These are phyloP conservation scores for Pardosa pseudoannulata DNA, from an alignment of 2,888 invertebrate species.

Conservation along the genomic window DNA sequence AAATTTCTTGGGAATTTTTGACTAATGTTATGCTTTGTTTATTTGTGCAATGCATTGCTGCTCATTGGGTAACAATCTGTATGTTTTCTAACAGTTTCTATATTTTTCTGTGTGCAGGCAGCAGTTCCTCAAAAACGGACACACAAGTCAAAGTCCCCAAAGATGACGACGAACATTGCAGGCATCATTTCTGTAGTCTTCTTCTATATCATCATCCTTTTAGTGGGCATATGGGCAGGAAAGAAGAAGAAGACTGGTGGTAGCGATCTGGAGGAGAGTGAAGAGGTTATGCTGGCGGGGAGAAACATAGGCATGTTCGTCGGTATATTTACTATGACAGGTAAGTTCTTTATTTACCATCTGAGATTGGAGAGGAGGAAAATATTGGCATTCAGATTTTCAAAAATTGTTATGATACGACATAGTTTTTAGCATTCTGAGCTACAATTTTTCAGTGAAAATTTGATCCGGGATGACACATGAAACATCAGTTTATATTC, in stretches of 20 bases:
- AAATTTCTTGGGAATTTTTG: no score
- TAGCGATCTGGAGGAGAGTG: constrained; percentile 78
- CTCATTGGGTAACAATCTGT: no score
- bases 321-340: constrained; percentile 99
- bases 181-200: constrained; percentile 95
- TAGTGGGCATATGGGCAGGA: constrained; percentile 98
- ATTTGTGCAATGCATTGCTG: no score
- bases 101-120: background rate
- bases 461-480: no score
- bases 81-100: background rate
- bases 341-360: no score
- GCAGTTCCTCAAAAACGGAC: background rate
- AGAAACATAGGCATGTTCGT: constrained; percentile 95
- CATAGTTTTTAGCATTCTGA: no score
- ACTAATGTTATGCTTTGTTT: no score
- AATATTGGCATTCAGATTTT: no score
- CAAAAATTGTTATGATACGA: no score
- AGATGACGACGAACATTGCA: constrained; percentile 90
- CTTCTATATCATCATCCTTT: constrained; percentile 96
- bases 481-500: no score
- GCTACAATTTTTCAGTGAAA: no score
- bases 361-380: no score
- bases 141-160: background rate
- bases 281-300: constrained; percentile 99
- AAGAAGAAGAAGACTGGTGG: constrained; percentile 85